Conservation (phyloP, 1,140 invertebrate genomes). For the Holcopasites calliopsidis region DNA sequence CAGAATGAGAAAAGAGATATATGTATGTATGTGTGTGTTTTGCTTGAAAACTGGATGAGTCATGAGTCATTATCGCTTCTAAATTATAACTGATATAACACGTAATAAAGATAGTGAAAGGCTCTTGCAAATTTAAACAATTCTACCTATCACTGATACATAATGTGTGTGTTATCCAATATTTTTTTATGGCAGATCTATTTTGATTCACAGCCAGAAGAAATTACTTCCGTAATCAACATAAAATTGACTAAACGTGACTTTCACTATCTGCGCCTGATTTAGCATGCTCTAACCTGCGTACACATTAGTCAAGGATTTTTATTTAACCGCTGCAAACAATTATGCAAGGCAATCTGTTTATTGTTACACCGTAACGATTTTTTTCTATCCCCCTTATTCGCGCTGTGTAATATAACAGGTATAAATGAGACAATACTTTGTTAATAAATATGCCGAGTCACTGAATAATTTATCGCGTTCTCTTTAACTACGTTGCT, state of each 20-base stretch:
- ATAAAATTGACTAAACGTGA: not conserved
- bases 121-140: too few species aligned
- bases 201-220: not conserved
- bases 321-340: not conserved
- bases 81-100: too few species aligned
- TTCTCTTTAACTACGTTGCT: too few species aligned
- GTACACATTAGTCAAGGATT: not conserved
- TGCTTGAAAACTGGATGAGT: too few species aligned
- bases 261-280: conserved; percentile 3
- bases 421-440: too few species aligned
- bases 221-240: conserved; percentile 15
- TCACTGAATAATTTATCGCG: too few species aligned
- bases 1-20: not conserved
- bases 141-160: not conserved
- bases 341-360: not conserved
- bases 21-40: too few species aligned
- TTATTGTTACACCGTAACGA: not conserved
- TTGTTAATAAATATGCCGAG: too few species aligned
- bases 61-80: too few species aligned
- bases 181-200: too few species aligned
- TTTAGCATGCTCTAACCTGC: not conserved
- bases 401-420: too few species aligned
- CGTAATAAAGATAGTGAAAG: too few species aligned
- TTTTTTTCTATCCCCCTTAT: not conserved
- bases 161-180: not conserved